Percentiles rank a stretch among this genome's conserved stretches.
These are phyloP conservation scores for Phoxinus phoxinus DNA, from an alignment of 2,113 vertebrate genomes.

Conservation along the genomic window DNA sequence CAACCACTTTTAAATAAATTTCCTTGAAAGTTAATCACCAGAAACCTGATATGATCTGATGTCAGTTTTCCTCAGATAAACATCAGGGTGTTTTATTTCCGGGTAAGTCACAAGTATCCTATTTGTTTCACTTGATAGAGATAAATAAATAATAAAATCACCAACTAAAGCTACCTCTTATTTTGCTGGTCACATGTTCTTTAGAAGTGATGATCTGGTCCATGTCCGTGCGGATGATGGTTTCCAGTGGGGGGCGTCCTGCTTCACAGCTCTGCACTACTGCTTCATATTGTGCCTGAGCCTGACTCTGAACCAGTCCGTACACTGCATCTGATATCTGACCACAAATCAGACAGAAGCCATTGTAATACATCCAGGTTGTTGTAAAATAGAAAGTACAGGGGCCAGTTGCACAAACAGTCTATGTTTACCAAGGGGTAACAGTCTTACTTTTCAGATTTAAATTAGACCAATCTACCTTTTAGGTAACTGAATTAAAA, in stretches of 20 bases:
- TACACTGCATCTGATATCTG: constrained; percentile 92
- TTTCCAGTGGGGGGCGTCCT: constrained; percentile 79
- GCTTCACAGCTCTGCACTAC: constrained; percentile 75
- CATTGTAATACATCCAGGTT: neutral
- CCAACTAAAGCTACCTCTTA: constrained; percentile 78
- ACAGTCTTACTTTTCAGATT: no score
- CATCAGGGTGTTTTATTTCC: neutral
- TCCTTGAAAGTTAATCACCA: neutral
- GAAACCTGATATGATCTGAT: neutral
- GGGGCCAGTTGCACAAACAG: no score
- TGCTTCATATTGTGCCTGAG: constrained; percentile 74
- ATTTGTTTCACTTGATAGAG: neutral
- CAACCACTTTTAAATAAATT: neutral
- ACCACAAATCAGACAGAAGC: neutral
- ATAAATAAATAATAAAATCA: neutral
- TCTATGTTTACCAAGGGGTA: no score
- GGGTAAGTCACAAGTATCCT: neutral
- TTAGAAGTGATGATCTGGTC: constrained; percentile 97
- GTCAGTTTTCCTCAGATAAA: neutral
- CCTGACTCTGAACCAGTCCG: constrained; percentile 84
- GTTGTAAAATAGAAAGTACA: neutral
- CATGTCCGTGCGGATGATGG: constrained; percentile 90
- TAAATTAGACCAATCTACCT: no score
- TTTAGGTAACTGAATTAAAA: no score
- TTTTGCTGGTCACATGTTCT: constrained; percentile 93